These are phyloP conservation scores for Hemistola chrysoprasaria DNA, from an alignment of 2,888 invertebrate genomes.

Conservation along the genomic window DNA sequence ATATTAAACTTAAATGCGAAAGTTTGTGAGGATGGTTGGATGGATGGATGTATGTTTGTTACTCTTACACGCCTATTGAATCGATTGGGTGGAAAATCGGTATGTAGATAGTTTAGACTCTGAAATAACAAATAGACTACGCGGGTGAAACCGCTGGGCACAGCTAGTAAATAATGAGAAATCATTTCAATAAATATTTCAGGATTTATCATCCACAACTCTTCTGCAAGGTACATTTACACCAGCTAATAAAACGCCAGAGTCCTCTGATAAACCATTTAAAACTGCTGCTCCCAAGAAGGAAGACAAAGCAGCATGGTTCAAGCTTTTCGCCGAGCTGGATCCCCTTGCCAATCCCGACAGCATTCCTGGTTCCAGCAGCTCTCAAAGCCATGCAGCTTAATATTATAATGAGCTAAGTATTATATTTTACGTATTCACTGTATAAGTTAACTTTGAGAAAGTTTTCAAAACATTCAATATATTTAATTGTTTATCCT, in stretches of 20 bases:
- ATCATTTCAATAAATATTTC: constrained; percentile 17
- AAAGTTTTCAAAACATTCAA: too few relatives aligned
- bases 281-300: constrained; percentile 65
- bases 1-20: too few relatives aligned
- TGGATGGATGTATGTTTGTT: too few relatives aligned
- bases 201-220: constrained; percentile 50
- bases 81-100: too few relatives aligned
- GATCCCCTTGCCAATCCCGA: constrained; percentile 96
- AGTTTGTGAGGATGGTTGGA: too few relatives aligned
- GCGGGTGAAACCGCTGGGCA: too few relatives aligned
- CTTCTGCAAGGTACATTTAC: constrained; percentile 44
- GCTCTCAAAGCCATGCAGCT: constrained; percentile 77
- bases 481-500: constrained; percentile 2
- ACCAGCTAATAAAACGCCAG: constrained; percentile 36
- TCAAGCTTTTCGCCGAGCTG: constrained; percentile 95
- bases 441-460: too few relatives aligned
- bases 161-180: too few relatives aligned
- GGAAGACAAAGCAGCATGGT: constrained; percentile 86
- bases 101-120: too few relatives aligned
- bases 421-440: too few relatives aligned
- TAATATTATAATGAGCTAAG: constrained; percentile 36
- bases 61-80: too few relatives aligned
- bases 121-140: too few relatives aligned
- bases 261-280: constrained; percentile 33
- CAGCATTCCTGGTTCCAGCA: constrained; percentile 64